Evolutionary conservation across 2,888 invertebrate species (phyloP).

Genomic region (Sclerodermus sp.): DNA sequence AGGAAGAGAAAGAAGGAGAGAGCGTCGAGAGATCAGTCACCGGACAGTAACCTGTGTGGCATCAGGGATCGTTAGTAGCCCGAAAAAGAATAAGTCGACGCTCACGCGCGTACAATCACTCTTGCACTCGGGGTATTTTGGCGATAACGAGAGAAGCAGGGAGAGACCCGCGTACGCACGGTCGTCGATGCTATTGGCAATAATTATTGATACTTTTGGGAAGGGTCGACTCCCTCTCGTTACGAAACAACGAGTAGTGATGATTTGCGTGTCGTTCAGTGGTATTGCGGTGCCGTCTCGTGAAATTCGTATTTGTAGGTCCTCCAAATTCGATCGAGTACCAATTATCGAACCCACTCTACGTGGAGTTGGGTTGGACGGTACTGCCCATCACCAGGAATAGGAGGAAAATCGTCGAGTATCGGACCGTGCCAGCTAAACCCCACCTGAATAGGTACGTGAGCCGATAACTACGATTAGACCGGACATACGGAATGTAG

Average conservation of each 20-base stretch:
- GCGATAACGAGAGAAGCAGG: too few relatives aligned
- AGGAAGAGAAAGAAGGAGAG: too few relatives aligned
- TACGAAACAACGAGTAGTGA: not conserved
- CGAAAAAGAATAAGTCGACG: not conserved
- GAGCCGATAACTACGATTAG: not conserved
- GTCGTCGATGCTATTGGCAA: too few relatives aligned
- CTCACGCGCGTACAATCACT: too few relatives aligned
- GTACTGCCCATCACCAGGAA: conserved; percentile 31
- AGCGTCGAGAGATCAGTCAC: too few relatives aligned
- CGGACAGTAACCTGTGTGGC: too few relatives aligned
- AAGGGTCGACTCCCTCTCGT: too few relatives aligned
- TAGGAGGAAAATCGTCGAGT: conserved; percentile 29
- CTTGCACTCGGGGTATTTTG: too few relatives aligned
- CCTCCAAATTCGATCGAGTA: conserved; percentile 39
- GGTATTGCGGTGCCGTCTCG: conserved; percentile 1
- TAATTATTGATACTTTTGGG: too few relatives aligned
- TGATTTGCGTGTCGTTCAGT: not conserved
- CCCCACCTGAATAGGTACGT: conserved; percentile 32
- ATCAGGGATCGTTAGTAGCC: too few relatives aligned
- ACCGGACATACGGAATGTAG: not conserved
- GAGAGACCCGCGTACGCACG: too few relatives aligned
- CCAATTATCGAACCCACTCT: conserved; percentile 43
- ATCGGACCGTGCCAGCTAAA: conserved; percentile 28
- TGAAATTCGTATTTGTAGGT: conserved; percentile 31
- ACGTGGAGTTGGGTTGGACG: conserved; percentile 38